These are phyloP conservation scores for Planococcus citri DNA, from an alignment of 1,140 invertebrate species.

Conservation along the genomic window DNA sequence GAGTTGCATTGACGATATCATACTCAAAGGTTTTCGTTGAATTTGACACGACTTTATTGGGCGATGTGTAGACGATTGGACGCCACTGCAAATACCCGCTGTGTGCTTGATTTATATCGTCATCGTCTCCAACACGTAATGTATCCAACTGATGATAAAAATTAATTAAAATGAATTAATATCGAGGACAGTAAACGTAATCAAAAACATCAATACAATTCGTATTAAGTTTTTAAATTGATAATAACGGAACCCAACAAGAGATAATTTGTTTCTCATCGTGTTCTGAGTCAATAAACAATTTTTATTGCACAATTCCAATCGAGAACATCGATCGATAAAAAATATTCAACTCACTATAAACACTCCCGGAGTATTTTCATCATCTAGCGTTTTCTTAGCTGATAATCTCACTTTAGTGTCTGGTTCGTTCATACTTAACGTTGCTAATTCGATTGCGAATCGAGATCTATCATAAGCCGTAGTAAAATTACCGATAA, in stretches of 20 bases:
- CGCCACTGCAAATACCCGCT: slow-evolving; percentile 52
- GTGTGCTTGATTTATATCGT: slow-evolving; percentile 10
- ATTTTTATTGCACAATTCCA: no score
- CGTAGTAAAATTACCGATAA: slow-evolving; percentile 41
- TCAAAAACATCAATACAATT: not conserved
- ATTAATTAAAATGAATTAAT: slow-evolving; percentile 3
- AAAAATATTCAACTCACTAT: no score
- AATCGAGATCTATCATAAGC: slow-evolving; percentile 43
- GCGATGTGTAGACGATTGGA: slow-evolving; percentile 46
- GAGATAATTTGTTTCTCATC: no score
- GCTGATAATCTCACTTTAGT: slow-evolving; percentile 35
- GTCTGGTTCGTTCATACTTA: slow-evolving; percentile 35
- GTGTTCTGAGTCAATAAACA: no score
- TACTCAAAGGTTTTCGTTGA: slow-evolving; percentile 38
- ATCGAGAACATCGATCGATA: no score
- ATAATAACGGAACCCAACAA: no score
- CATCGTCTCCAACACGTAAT: not conserved
- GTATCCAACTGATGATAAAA: not conserved
- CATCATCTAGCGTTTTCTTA: slow-evolving; percentile 51
- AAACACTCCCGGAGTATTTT: slow-evolving; percentile 58
- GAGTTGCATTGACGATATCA: slow-evolving; percentile 25
- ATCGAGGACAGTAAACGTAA: not conserved
- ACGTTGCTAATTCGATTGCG: slow-evolving; percentile 42
- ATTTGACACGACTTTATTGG: slow-evolving; percentile 37
- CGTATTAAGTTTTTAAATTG: no score